A percentile compares a stretch with the other conserved stretches of the same genome.
phyloP scores from a whole-genome alignment of 1,140 invertebrate species.

The Pachyrhynchus sulphureomaculatus region DNA sequence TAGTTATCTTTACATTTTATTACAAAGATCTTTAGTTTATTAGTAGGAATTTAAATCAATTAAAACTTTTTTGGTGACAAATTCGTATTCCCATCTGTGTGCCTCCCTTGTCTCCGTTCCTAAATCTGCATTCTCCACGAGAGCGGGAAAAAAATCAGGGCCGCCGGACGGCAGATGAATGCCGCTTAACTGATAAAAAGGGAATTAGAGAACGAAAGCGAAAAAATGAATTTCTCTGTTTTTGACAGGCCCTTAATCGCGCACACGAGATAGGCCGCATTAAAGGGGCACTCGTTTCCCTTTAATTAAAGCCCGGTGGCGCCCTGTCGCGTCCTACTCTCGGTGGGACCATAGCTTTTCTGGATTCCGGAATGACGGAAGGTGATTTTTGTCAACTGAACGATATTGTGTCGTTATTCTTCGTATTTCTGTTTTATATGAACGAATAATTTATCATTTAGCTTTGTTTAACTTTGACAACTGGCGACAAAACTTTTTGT shows the following conservation, averaged over 20 bases:
- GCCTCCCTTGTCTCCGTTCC: not conserved
- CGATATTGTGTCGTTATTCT: too few relatives aligned
- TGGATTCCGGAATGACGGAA: constrained; percentile 4
- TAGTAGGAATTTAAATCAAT: too few relatives aligned
- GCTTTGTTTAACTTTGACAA: too few relatives aligned
- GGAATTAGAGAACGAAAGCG: constrained; percentile 53
- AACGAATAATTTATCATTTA: too few relatives aligned
- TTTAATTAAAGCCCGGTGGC: constrained; percentile 46
- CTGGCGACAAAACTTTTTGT: too few relatives aligned
- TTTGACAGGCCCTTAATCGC: constrained; percentile 54
- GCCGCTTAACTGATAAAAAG: constrained; percentile 53
- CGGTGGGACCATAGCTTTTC: constrained; percentile 8
- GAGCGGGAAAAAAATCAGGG: constrained; percentile 29
- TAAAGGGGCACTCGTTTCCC: constrained; percentile 50
- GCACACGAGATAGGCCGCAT: constrained; percentile 50
- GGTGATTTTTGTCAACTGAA: constrained; percentile 3
- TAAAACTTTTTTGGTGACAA: too few relatives aligned
- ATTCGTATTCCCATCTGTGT: too few relatives aligned
- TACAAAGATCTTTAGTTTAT: too few relatives aligned
- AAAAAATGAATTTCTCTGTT: constrained; percentile 55
- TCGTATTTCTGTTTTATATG: too few relatives aligned
- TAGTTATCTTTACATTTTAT: not conserved
- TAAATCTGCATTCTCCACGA: constrained; percentile 38
- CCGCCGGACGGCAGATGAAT: constrained; percentile 47
- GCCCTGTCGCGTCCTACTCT: constrained; percentile 22